Evolutionary conservation across 2,888 invertebrate genomes (phyloP), one percentile per base, ranked within the genome.

Genomic region (Proisotoma minuta): DNA sequence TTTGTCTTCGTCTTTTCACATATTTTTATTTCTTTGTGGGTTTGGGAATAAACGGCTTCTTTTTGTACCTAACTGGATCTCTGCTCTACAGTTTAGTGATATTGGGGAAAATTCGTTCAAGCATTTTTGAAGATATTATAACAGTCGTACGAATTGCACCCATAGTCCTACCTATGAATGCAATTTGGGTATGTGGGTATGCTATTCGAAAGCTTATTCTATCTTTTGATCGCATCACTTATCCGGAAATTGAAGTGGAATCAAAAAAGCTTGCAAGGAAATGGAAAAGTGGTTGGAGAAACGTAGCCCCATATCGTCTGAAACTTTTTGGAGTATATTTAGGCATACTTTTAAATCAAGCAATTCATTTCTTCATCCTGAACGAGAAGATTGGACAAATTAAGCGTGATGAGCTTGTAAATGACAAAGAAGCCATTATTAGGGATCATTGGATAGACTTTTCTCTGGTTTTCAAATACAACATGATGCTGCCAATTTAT

Each of bases 401-500:
- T 8, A 18, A 5, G n/a, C 10, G n/a, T 5, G 47, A 20, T 18
- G 26, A 22, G 3, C 4, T 50, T 8, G n/a, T 5, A 4, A 10
- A 51, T 27, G 20, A 43, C n/a, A 43, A 43, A 8, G 4, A 4
- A 2, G n/a, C 28, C 4, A 3, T n/a, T 2, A 51, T 24, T 2
- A 12, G 4, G 8, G 28, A 54, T 22, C 18, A 15, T 39, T 54
- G 53, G 53, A 23, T 54, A 2, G 29, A 3, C n/a, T 54, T 54
- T 23, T 8, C 22, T 5, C 5, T 54, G n/a, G 23, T 22, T 10
- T 54, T 29, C 3, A 34, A 34, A 39, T 54, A 54, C 49, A 58
- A 29, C n/a, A 26, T 66, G 29, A 51, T 65, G 50, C 60, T 72
- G 4, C 72, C 72, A 0, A 12, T 68, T 1, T 70, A 72, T 39